phyloP scores from a whole-genome alignment of 2,113 vertebrate genomes.

The Myanophis thanlyinensis region DNA sequence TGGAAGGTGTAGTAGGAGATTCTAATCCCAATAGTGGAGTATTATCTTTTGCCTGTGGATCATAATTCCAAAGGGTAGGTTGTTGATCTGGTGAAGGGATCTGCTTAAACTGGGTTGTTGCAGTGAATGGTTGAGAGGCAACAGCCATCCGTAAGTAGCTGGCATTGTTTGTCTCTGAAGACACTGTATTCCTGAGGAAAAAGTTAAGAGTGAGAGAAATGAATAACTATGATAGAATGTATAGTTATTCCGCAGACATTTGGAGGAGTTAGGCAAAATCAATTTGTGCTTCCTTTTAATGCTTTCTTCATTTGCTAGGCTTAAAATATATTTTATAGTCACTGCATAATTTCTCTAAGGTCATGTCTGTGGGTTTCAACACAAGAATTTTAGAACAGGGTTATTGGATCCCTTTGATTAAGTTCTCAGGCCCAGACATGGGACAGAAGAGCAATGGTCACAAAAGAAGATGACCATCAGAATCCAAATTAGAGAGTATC shows the following conservation, averaged over 20 bases:
- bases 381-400: not conserved
- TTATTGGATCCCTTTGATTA: not conserved
- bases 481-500: not conserved
- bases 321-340: not conserved
- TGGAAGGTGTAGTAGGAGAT: conserved; percentile 72
- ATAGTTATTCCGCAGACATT: not conserved
- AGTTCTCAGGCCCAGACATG: not conserved
- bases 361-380: not conserved
- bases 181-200: conserved; percentile 32
- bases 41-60: conserved; percentile 70
- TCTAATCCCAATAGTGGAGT: conserved; percentile 52
- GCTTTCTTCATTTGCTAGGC: not conserved
- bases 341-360: not conserved
- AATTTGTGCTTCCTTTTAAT: not conserved
- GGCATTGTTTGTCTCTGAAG: conserved; percentile 83
- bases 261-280: not conserved
- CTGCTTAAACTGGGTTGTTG: conserved; percentile 66
- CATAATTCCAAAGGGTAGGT: conserved; percentile 77
- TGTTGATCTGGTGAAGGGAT: conserved; percentile 70
- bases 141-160: conserved; percentile 79
- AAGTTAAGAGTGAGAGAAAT: conserved; percentile 55
- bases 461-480: not conserved
- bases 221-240: not conserved
- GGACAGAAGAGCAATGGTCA: not conserved
- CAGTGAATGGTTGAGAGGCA: conserved; percentile 52